These are phyloP conservation scores for Epinotia ramella DNA, from an alignment of 2,888 invertebrate species.

Conservation along the genomic window DNA sequence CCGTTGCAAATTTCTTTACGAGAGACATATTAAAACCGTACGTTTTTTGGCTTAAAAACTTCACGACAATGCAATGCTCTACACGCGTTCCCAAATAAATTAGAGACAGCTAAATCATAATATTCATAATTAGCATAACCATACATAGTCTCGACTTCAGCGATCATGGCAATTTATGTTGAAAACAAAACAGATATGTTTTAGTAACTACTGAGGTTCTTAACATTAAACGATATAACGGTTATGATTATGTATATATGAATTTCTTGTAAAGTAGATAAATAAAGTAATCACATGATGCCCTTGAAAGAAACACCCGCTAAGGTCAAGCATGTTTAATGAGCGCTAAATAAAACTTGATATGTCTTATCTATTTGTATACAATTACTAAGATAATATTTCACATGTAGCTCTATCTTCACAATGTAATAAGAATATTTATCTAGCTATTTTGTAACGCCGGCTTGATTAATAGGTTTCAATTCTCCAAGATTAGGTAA, in stretches of 20 bases:
- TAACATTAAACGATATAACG: conserved; percentile 9
- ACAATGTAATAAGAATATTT: conserved; percentile 24
- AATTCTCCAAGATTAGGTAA: neutral
- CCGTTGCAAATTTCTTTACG: too few species aligned
- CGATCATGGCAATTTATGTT: conserved; percentile 23
- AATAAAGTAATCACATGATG: conserved; percentile 46
- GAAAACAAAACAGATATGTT: conserved; percentile 14
- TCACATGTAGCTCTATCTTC: conserved; percentile 22
- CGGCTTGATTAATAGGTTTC: neutral
- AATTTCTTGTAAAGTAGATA: conserved; percentile 22
- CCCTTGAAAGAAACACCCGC: conserved; percentile 54
- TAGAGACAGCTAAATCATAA: neutral
- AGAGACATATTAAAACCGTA: too few species aligned
- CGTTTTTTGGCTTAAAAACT: too few species aligned
- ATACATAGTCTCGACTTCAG: conserved; percentile 23
- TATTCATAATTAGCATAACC: neutral
- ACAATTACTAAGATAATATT: conserved; percentile 40
- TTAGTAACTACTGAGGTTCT: conserved; percentile 15
- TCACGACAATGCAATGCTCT: too few species aligned
- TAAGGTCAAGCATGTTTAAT: conserved; percentile 62
- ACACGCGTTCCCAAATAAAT: neutral
- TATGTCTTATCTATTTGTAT: conserved; percentile 50
- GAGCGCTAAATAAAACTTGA: conserved; percentile 48
- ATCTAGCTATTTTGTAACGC: conserved; percentile 3
- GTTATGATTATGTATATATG: conserved; percentile 16